Evolutionary conservation across 2,888 invertebrate genomes (phyloP).

Genomic region (Temnothorax ravouxi): DNA sequence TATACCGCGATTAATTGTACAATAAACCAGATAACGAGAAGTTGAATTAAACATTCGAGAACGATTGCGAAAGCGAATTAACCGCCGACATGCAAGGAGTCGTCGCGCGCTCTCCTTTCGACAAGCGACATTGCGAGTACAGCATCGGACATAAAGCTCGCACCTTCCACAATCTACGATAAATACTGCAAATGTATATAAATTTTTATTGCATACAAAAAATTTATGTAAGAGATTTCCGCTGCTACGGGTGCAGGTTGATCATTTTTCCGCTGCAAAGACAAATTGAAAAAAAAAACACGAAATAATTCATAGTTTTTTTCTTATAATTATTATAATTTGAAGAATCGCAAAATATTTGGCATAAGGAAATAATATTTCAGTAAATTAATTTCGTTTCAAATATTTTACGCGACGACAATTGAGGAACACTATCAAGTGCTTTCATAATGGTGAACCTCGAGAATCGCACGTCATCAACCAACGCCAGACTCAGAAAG

Average conservation of each 20-base stretch:
- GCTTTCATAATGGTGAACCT: conserved; percentile 39
- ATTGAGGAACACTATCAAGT: conserved; percentile 11
- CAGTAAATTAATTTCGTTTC: not conserved
- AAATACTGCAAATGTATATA: not conserved
- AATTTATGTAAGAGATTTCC: not conserved
- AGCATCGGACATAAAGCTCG: not conserved
- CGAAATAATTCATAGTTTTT: not conserved
- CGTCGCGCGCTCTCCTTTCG: conserved; percentile 23
- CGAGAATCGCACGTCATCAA: conserved; percentile 30
- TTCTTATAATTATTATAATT: not conserved
- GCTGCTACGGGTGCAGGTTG: not conserved
- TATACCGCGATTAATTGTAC: conserved; percentile 67
- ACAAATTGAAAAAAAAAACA: not conserved
- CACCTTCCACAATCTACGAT: not conserved
- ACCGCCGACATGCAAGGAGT: not conserved
- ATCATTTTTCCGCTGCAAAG: not conserved
- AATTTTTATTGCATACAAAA: not conserved
- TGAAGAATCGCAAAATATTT: not conserved
- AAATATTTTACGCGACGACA: conserved; percentile 27
- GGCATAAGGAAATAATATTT: not conserved
- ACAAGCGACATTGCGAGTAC: conserved; percentile 10
- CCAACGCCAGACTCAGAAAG: conserved; percentile 15
- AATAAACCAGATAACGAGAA: conserved; percentile 67
- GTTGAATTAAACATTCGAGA: conserved; percentile 61
- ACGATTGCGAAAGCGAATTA: conserved; percentile 39